Percentiles rank a stretch among this genome's conserved stretches.
These are phyloP conservation scores for Eristalis pertinax DNA, from an alignment of 2,888 invertebrate species.

Conservation along the genomic window DNA sequence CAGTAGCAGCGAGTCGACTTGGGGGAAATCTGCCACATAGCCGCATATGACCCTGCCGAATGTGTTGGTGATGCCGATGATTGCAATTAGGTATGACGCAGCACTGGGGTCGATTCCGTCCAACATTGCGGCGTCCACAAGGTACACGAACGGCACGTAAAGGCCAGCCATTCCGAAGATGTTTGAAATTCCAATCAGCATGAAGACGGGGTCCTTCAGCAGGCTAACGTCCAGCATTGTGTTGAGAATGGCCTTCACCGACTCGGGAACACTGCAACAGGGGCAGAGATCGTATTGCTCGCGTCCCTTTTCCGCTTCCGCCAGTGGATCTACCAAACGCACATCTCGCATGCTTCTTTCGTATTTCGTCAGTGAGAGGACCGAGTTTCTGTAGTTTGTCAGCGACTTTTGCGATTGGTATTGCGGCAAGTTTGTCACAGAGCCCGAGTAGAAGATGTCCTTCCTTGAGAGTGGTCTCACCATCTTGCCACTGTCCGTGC, in stretches of 20 bases:
- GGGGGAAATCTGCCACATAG: slow-evolving; percentile 94
- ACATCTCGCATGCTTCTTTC: slow-evolving; percentile 84
- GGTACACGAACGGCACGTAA: slow-evolving; percentile 97
- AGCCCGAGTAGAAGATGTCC: slow-evolving; percentile 99
- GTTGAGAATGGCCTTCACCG: slow-evolving; percentile 90
- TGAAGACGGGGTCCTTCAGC: slow-evolving; percentile 93
- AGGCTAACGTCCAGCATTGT: slow-evolving; percentile 96
- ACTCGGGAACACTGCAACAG: slow-evolving; percentile 89
- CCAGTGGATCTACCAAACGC: slow-evolving; percentile 83
- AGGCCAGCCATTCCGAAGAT: slow-evolving; percentile 98
- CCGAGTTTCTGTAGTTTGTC: slow-evolving; percentile 94
- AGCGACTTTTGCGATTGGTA: slow-evolving; percentile 96
- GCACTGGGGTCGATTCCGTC: slow-evolving; percentile 87
- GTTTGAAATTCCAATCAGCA: slow-evolving; percentile 95
- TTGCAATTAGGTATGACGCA: slow-evolving; percentile 82
- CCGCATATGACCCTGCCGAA: slow-evolving; percentile 95
- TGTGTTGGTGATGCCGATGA: slow-evolving; percentile 96
- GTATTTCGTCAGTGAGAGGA: slow-evolving; percentile 91
- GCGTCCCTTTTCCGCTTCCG: slow-evolving; percentile 80
- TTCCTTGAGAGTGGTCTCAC: slow-evolving; percentile 95
- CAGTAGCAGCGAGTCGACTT: slow-evolving; percentile 94
- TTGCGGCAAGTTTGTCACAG: slow-evolving; percentile 95
- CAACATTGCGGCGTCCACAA: slow-evolving; percentile 90
- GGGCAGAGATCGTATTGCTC: slow-evolving; percentile 91
- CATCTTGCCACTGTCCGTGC: slow-evolving; percentile 83